Percentiles rank a stretch among this genome's conserved stretches.
These are phyloP conservation scores for Pseudobourletiella spinata DNA, from an alignment of 1,140 invertebrate genomes.

Conservation along the genomic window DNA sequence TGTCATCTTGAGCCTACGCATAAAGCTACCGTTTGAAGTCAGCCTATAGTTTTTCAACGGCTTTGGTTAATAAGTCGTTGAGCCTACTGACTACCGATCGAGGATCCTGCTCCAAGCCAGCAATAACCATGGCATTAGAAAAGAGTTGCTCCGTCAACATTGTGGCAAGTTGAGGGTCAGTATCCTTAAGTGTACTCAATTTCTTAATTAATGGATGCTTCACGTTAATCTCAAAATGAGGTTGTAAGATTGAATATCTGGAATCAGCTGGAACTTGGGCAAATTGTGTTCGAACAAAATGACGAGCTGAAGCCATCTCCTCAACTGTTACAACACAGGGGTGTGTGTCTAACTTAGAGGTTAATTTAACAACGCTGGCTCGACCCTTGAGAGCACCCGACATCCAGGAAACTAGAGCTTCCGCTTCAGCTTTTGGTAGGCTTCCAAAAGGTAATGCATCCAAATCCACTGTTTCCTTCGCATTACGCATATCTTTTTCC, in stretches of 20 bases:
- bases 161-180: constrained; percentile 69
- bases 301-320: constrained; percentile 90
- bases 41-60: constrained; percentile 51
- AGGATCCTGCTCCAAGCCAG: constrained; percentile 89
- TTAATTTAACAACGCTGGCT: constrained; percentile 71
- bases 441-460: constrained; percentile 52
- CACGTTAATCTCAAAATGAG: constrained; percentile 86
- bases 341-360: constrained; percentile 72
- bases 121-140: constrained; percentile 87
- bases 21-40: too few species aligned
- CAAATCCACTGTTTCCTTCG: constrained; percentile 52
- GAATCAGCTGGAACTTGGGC: constrained; percentile 76
- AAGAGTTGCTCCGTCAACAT: constrained; percentile 85
- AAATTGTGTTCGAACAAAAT: constrained; percentile 84
- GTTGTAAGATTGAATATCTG: constrained; percentile 74
- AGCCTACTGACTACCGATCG: constrained; percentile 69
- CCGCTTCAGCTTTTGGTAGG: constrained; percentile 59
- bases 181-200: constrained; percentile 59
- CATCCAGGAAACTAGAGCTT: constrained; percentile 68
- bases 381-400: constrained; percentile 64
- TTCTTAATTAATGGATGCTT: constrained; percentile 89
- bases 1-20: too few species aligned
- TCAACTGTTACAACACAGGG: constrained; percentile 89
- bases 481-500: constrained; percentile 84
- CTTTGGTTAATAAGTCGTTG: constrained; percentile 74